phyloP scores from a whole-genome alignment of 1,140 invertebrate genomes.

The Pseudomyrmex dendroicus region DNA sequence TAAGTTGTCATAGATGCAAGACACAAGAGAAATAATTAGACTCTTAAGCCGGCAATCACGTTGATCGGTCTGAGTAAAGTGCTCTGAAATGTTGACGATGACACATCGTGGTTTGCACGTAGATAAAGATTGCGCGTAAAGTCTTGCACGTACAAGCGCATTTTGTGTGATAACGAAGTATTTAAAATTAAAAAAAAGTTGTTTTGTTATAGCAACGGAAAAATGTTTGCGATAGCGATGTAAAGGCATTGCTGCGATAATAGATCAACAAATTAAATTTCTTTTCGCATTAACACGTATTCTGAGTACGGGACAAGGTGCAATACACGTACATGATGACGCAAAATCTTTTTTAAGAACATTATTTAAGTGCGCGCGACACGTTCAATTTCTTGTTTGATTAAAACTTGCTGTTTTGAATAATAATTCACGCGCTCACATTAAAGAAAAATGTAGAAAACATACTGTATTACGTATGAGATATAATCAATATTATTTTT shows the following conservation, averaged over 20 bases:
- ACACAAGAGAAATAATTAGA: conserved; percentile 18
- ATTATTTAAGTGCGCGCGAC: too few relatives aligned
- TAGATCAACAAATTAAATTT: not conserved
- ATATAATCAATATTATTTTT: not conserved
- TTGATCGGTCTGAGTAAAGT: not conserved
- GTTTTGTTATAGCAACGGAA: not conserved
- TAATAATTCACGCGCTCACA: too few relatives aligned
- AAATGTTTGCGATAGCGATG: not conserved
- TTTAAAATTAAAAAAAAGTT: not conserved
- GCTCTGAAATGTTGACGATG: not conserved
- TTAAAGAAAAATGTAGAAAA: too few relatives aligned
- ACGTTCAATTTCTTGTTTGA: too few relatives aligned
- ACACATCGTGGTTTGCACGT: not conserved
- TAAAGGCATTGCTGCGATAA: not conserved
- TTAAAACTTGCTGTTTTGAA: too few relatives aligned
- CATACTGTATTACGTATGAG: not conserved
- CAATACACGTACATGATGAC: not conserved
- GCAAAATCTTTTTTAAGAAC: too few relatives aligned
- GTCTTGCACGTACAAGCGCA: not conserved
- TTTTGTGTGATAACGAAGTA: not conserved
- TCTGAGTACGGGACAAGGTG: not conserved
- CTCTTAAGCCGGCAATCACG: not conserved
- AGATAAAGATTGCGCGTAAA: conserved; percentile 5
- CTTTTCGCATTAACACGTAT: not conserved
- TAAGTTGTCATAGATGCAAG: not conserved